Conservation (phyloP, 2,888 invertebrate genomes). For the Phania funesta region DNA sequence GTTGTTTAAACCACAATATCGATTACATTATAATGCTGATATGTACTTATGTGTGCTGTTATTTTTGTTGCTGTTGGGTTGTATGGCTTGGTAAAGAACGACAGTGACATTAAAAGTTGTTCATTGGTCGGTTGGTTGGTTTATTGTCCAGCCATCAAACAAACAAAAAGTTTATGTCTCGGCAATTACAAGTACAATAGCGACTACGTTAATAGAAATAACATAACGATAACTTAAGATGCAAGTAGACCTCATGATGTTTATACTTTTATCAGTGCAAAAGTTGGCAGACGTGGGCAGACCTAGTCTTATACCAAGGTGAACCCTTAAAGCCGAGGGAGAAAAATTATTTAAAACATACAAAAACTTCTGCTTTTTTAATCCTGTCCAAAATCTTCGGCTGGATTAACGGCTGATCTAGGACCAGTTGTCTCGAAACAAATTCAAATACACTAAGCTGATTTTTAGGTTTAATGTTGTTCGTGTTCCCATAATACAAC, state of each 20-base stretch:
- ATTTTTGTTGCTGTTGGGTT: conserved; percentile 30
- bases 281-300: too few relatives aligned
- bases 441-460: too few relatives aligned
- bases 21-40: conserved; percentile 48
- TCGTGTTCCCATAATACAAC: too few relatives aligned
- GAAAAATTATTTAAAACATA: too few relatives aligned
- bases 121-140: conserved; percentile 12
- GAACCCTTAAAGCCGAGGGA: too few relatives aligned
- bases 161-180: conserved; percentile 74
- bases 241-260: not conserved
- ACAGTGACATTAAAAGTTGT: conserved; percentile 63
- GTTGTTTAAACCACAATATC: conserved; percentile 60
- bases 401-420: too few relatives aligned
- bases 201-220: not conserved
- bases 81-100: conserved; percentile 41
- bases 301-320: too few relatives aligned
- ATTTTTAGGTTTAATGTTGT: too few relatives aligned
- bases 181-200: conserved; percentile 26
- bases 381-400: too few relatives aligned
- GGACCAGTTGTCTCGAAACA: too few relatives aligned
- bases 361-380: too few relatives aligned
- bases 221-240: not conserved
- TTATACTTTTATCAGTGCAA: not conserved
- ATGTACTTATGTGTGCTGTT: not conserved
- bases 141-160: conserved; percentile 65